phyloP scores from a whole-genome alignment of 2,888 invertebrate species.

The Bombylius major region DNA sequence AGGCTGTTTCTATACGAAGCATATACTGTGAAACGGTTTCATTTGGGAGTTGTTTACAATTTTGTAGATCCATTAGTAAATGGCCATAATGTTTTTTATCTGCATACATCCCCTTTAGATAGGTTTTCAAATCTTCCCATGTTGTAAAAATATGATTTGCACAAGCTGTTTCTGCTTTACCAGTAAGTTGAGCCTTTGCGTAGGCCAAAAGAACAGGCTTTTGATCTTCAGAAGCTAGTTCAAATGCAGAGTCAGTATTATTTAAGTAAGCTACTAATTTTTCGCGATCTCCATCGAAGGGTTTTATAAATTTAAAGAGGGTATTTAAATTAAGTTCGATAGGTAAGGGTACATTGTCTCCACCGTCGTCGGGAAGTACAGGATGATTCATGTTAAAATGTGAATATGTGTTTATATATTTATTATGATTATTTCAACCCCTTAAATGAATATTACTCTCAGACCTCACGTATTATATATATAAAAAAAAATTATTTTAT shows the following conservation, averaged over 20 bases:
- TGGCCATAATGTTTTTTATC: slow-evolving; percentile 5
- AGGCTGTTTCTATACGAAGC: slow-evolving; percentile 1
- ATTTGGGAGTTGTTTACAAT: slow-evolving; percentile 1
- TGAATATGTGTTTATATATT: too few species aligned
- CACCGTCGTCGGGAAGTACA: too few species aligned
- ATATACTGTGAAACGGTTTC: slow-evolving; percentile 5
- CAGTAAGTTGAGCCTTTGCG: too few species aligned
- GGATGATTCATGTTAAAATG: too few species aligned
- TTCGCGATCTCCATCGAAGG: neutral
- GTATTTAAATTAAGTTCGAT: neutral
- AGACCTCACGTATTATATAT: too few species aligned
- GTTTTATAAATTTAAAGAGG: neutral
- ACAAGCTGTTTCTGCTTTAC: too few species aligned
- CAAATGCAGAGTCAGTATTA: neutral
- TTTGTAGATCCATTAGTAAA: slow-evolving; percentile 2
- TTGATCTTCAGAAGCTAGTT: neutral
- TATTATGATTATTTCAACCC: too few species aligned
- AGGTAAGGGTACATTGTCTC: too few species aligned
- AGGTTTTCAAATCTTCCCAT: neutral
- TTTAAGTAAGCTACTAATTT: neutral
- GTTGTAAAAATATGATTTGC: too few species aligned
- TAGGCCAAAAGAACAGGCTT: neutral
- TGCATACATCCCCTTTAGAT: neutral
- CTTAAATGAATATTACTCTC: too few species aligned
- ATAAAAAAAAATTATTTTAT: too few species aligned